Percentiles rank a stretch among this genome's conserved stretches.
These are phyloP conservation scores for Caenorhabditis remanei DNA, from an alignment of 1,140 invertebrate species.

Conservation along the genomic window DNA sequence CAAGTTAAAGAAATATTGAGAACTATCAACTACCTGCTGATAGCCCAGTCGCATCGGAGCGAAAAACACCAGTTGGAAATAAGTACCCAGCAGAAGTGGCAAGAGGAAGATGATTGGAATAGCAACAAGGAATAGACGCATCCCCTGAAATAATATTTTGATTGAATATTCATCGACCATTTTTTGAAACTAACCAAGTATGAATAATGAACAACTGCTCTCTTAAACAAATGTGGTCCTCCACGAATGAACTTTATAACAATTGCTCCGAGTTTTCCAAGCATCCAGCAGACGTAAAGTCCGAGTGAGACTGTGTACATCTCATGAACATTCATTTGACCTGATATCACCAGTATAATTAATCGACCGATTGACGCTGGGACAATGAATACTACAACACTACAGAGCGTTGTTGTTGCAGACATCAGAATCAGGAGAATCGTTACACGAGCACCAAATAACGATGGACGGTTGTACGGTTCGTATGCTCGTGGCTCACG, in stretches of 20 bases:
- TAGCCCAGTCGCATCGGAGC: conserved; percentile 92
- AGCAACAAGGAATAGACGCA: conserved; percentile 79
- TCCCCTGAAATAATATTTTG: conserved; percentile 18
- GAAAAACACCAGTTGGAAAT: conserved; percentile 85
- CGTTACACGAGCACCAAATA: conserved; percentile 85
- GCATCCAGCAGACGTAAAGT: conserved; percentile 61
- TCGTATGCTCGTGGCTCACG: conserved; percentile 82
- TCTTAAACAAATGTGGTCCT: conserved; percentile 21
- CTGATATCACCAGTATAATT: conserved; percentile 63
- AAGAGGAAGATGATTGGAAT: conserved; percentile 88
- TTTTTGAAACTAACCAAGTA: conserved; percentile 39
- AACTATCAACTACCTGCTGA: conserved; percentile 81
- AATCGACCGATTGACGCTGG: conserved; percentile 81
- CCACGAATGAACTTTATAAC: conserved; percentile 85
- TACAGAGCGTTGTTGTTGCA: conserved; percentile 86
- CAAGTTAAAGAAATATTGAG: too few relatives aligned
- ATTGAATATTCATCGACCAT: background rate
- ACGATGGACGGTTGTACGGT: conserved; percentile 87
- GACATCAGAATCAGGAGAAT: conserved; percentile 87
- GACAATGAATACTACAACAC: conserved; percentile 87
- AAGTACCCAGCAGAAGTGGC: conserved; percentile 88
- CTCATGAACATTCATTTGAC: conserved; percentile 67
- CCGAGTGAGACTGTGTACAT: conserved; percentile 63
- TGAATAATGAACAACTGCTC: conserved; percentile 3
- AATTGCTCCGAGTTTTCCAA: conserved; percentile 80